Evolutionary conservation across 2,113 vertebrate genomes (phyloP).

Genomic region (Anarhynchus alexandrinus): DNA sequence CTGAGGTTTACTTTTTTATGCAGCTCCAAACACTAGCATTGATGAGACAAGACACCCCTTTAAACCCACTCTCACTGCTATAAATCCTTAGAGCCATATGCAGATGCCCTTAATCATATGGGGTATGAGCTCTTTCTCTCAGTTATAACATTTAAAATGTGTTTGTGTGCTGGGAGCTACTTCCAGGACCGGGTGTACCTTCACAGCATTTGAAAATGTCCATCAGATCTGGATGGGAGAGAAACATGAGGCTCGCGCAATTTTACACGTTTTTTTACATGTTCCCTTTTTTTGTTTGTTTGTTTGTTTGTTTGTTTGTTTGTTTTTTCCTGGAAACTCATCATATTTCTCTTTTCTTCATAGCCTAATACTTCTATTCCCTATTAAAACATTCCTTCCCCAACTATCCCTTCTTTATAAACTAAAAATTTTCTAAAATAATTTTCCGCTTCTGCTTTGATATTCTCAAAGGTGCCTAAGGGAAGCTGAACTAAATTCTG

Average conservation of each 20-base stretch:
- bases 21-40: neutral
- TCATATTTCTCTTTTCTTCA: neutral
- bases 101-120: neutral
- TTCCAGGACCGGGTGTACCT: neutral
- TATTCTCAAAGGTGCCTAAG: neutral
- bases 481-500: neutral
- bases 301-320: neutral
- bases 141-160: neutral
- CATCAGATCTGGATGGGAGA: neutral
- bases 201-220: neutral
- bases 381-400: neutral
- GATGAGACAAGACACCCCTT: neutral
- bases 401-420: neutral
- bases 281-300: neutral
- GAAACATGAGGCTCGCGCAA: neutral
- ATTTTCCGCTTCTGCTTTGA: neutral
- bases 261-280: neutral
- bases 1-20: neutral
- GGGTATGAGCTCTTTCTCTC: neutral
- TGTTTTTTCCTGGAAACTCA: neutral
- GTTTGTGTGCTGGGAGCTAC: neutral
- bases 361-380: neutral
- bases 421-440: neutral
- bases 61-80: neutral
- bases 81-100: neutral